phyloP scores from a whole-genome alignment of 2,888 invertebrate species.

The Cacoxenus indagator region DNA sequence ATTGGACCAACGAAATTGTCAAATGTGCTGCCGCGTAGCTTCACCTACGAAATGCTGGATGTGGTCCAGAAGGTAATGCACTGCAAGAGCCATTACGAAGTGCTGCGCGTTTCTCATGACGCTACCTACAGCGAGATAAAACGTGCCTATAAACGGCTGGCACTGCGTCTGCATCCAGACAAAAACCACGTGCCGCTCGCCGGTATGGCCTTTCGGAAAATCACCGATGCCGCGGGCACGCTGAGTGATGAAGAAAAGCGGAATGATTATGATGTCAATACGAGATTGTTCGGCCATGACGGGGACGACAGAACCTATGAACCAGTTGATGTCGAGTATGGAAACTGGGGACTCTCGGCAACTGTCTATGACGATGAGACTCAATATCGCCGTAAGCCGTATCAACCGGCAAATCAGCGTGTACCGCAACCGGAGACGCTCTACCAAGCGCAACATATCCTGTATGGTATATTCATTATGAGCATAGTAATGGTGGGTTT shows the following conservation, averaged over 20 bases:
- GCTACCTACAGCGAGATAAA: conserved; percentile 79
- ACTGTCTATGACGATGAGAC: conserved; percentile 68
- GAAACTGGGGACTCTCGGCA: too few relatives aligned
- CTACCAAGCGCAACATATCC: conserved; percentile 49
- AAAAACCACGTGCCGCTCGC: conserved; percentile 87
- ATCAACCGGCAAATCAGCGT: conserved; percentile 58
- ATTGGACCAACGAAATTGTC: conserved; percentile 12
- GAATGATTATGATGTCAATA: conserved; percentile 77
- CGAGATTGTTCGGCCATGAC: too few relatives aligned
- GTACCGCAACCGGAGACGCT: conserved; percentile 52
- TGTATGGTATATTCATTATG: conserved; percentile 72
- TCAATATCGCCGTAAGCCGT: conserved; percentile 59
- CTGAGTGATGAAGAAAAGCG: conserved; percentile 81
- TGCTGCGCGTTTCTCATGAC: conserved; percentile 77
- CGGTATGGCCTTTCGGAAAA: conserved; percentile 85
- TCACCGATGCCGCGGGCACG: conserved; percentile 85
- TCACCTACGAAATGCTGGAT: conserved; percentile 82
- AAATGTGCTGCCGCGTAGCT: conserved; percentile 72
- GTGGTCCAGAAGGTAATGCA: conserved; percentile 74
- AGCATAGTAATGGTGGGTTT: conserved; percentile 80
- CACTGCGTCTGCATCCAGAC: conserved; percentile 86
- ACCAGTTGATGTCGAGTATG: not conserved
- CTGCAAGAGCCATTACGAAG: conserved; percentile 86
- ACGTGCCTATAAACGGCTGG: conserved; percentile 81
- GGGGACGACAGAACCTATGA: conserved; percentile 70